Percentiles rank a stretch among this genome's conserved stretches.
phyloP scores from a whole-genome alignment of 2,888 invertebrate genomes.

The Noctua janthe region DNA sequence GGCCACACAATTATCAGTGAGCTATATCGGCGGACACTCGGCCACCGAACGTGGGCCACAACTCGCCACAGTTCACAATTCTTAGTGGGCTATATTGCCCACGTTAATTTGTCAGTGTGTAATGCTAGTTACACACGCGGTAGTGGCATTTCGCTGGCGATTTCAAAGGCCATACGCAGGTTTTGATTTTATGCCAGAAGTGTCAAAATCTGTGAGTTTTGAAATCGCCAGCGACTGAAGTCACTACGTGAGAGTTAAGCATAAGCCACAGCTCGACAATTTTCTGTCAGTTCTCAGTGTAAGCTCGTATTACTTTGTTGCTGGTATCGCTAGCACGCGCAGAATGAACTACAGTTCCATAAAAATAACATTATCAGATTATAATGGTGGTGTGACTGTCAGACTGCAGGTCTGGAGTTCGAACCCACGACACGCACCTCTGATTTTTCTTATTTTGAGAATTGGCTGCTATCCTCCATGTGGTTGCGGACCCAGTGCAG shows the following conservation, averaged over 20 bases:
- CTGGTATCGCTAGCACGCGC: too few relatives aligned
- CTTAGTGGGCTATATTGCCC: not conserved
- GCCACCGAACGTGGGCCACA: not conserved
- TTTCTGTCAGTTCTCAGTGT: not conserved
- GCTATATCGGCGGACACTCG: conserved; percentile 12
- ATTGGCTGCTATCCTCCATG: not conserved
- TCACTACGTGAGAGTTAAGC: not conserved
- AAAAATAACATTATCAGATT: too few relatives aligned
- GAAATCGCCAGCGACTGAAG: not conserved
- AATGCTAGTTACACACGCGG: not conserved
- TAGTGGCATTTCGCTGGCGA: not conserved
- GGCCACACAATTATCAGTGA: conserved; percentile 12
- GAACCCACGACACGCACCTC: too few relatives aligned
- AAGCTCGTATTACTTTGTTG: too few relatives aligned
- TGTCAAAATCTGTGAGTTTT: not conserved
- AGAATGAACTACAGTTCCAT: too few relatives aligned
- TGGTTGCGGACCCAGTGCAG: too few relatives aligned
- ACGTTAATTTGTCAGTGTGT: not conserved
- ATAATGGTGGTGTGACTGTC: too few relatives aligned
- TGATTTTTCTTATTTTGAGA: not conserved
- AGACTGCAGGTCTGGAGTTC: too few relatives aligned
- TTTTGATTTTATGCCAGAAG: too few relatives aligned
- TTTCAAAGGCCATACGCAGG: not conserved
- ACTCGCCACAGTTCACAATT: not conserved
- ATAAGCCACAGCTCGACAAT: not conserved